phyloP scores from a whole-genome alignment of 2,888 invertebrate genomes.

The Philereme vetulata region DNA sequence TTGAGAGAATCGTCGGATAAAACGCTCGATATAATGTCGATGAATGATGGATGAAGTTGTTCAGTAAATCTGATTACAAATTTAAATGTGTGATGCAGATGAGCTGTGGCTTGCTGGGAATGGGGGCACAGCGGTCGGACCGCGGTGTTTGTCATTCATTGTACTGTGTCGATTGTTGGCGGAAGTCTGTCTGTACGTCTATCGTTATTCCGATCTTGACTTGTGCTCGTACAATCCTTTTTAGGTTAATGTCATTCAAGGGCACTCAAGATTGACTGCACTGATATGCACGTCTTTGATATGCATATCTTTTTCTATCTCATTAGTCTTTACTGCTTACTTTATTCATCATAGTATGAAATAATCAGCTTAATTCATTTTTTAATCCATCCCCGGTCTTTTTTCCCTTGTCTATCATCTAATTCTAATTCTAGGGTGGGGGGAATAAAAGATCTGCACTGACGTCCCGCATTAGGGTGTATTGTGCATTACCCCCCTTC shows the following conservation, averaged over 20 bases:
- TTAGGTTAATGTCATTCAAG: neutral
- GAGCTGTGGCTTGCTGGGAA: constrained; percentile 64
- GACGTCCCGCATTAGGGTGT: too few relatives aligned
- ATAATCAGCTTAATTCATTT: too few relatives aligned
- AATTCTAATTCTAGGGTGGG: too few relatives aligned
- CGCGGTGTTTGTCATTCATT: constrained; percentile 34
- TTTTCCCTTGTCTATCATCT: too few relatives aligned
- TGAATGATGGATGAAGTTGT: constrained; percentile 77
- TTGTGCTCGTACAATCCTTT: neutral
- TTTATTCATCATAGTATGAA: too few relatives aligned
- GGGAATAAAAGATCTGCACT: too few relatives aligned
- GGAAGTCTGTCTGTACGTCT: neutral
- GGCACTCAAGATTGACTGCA: too few relatives aligned
- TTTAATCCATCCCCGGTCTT: too few relatives aligned
- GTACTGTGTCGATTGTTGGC: constrained; percentile 10
- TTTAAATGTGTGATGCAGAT: constrained; percentile 74
- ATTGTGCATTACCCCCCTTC: too few relatives aligned
- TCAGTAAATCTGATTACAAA: constrained; percentile 74
- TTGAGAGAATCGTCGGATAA: constrained; percentile 62
- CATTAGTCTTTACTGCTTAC: too few relatives aligned
- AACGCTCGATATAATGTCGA: constrained; percentile 40
- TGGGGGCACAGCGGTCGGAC: constrained; percentile 60
- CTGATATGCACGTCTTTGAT: too few relatives aligned
- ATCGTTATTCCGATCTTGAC: neutral
- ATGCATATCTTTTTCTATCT: too few relatives aligned